Evolutionary conservation across 2,113 vertebrate genomes (phyloP).

Genomic region (Vidua chalybeata): DNA sequence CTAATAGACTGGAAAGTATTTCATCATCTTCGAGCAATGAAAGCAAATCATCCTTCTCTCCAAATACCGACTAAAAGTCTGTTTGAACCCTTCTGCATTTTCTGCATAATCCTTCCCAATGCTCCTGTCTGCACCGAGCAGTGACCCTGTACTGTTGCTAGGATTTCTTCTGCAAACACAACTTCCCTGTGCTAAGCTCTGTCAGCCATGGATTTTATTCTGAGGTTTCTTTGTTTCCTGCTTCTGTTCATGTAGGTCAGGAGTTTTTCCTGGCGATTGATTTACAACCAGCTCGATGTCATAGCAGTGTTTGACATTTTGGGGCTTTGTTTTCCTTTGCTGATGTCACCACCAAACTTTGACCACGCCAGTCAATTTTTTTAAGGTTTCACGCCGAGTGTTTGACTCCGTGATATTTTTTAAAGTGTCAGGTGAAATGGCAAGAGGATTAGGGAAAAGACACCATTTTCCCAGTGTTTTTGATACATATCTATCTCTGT

Average conservation of each 20-base stretch:
- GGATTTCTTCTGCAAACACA: conserved; percentile 55
- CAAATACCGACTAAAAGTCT: not conserved
- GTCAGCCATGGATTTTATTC: conserved; percentile 49
- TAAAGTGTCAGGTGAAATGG: not conserved
- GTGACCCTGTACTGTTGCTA: conserved; percentile 47
- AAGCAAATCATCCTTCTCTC: conserved; percentile 61
- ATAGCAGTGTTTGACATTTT: not conserved
- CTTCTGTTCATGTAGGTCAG: conserved; percentile 57
- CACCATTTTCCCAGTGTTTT: not conserved
- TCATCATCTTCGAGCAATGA: conserved; percentile 48
- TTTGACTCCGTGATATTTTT: not conserved
- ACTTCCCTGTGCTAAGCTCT: conserved; percentile 54
- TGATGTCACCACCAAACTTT: not conserved
- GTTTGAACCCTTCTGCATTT: conserved; percentile 50
- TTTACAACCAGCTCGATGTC: not conserved
- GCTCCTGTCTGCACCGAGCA: conserved; percentile 6
- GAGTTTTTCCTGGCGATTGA: conserved; percentile 49
- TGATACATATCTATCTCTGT: not conserved
- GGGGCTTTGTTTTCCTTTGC: conserved; percentile 1
- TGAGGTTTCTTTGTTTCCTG: conserved; percentile 39
- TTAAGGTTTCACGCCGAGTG: not conserved
- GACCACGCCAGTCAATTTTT: not conserved
- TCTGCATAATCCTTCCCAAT: conserved; percentile 50
- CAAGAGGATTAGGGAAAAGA: not conserved
- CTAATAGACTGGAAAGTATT: conserved; percentile 51